Evolutionary conservation across 2,113 vertebrate species (phyloP).

Genomic region (Rhombomys opimus): DNA sequence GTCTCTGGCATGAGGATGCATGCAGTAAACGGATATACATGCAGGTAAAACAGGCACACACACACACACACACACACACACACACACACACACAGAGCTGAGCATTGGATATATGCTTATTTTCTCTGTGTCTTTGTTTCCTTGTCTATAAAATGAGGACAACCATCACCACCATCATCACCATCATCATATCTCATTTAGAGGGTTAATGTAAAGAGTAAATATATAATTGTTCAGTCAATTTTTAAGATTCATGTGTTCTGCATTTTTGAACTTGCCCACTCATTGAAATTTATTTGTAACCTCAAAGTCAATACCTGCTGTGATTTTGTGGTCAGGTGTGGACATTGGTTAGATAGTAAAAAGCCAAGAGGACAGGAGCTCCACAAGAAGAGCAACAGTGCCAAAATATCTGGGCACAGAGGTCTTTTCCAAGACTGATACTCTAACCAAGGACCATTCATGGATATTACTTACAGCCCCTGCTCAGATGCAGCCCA

Average conservation of each 20-base stretch:
- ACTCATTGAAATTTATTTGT: not conserved
- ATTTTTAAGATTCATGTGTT: not conserved
- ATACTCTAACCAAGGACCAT: no score
- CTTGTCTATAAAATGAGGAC: not conserved
- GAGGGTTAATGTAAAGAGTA: not conserved
- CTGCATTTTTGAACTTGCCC: not conserved
- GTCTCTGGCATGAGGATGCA: no score
- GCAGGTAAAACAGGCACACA: not conserved
- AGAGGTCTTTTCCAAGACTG: no score
- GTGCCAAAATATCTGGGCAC: no score
- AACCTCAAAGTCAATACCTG: not conserved
- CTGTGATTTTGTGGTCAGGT: not conserved
- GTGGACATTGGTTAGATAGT: not conserved
- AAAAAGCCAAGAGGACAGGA: no score
- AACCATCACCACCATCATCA: not conserved
- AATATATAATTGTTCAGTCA: not conserved
- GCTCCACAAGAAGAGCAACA: no score
- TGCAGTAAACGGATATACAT: no score
- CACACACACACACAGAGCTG: no score
- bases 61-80: no score
- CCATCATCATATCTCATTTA: not conserved
- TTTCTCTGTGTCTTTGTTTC: slow-evolving; percentile 8
- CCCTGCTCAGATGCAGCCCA: no score
- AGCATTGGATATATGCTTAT: not conserved
- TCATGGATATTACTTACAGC: no score